These are phyloP conservation scores for Acridotheres tristis DNA, from an alignment of 2,797 vertebrate genomes.

Conservation along the genomic window DNA sequence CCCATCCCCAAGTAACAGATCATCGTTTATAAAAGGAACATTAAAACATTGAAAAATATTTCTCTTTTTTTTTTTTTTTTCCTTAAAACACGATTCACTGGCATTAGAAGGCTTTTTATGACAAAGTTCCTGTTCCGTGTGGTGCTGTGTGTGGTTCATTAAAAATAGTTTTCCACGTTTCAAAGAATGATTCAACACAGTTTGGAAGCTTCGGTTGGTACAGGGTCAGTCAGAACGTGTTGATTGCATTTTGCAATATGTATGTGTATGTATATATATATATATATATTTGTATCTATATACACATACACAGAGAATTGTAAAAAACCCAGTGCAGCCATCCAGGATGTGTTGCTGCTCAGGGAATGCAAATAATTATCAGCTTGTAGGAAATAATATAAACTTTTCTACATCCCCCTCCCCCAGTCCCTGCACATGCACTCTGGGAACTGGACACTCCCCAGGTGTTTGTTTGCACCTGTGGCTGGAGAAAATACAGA, in stretches of 20 bases:
- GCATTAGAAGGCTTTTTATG: slow-evolving; percentile 48
- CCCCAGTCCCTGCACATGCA: slow-evolving; percentile 8
- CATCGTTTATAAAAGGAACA: slow-evolving; percentile 64
- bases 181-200: background rate
- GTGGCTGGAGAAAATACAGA: slow-evolving; percentile 23
- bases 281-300: background rate
- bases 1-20: slow-evolving; percentile 26
- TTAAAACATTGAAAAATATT: slow-evolving; percentile 66
- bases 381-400: background rate
- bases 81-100: slow-evolving; percentile 35
- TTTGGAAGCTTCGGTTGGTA: background rate
- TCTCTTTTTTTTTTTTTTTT: background rate
- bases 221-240: background rate
- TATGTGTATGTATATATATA: background rate
- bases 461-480: background rate
- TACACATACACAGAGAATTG: background rate
- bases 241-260: background rate
- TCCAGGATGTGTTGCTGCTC: background rate
- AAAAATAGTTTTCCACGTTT: slow-evolving; percentile 31
- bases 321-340: slow-evolving; percentile 1
- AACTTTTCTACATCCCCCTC: background rate
- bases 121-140: background rate
- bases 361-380: background rate
- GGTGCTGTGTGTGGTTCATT: background rate
- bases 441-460: slow-evolving; percentile 2